phyloP scores from a whole-genome alignment of 2,888 invertebrate genomes.

The Osmoderma eremita region DNA sequence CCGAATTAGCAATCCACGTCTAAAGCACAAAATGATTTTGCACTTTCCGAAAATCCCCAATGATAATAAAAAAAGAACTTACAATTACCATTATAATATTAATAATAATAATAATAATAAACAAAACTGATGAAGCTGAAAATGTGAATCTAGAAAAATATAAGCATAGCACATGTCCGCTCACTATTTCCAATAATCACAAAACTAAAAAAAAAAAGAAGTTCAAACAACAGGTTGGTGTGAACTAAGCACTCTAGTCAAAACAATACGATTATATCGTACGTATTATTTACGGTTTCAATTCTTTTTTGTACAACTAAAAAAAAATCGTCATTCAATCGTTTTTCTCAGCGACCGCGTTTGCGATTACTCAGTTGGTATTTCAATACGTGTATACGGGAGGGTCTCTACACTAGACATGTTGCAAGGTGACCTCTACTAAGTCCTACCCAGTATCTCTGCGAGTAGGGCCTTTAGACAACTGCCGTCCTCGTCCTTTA shows the following conservation, averaged over 20 bases:
- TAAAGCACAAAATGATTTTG: no score
- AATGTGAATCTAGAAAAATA: conserved; percentile 55
- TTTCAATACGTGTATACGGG: no score
- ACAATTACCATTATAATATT: not conserved
- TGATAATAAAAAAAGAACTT: not conserved
- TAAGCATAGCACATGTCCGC: conserved; percentile 54
- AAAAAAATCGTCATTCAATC: no score
- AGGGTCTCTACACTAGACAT: no score
- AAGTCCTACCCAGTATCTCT: conserved; percentile 57
- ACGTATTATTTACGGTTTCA: no score
- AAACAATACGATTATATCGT: not conserved
- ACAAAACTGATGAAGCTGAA: conserved; percentile 28
- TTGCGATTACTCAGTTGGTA: no score
- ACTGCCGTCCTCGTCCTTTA: conserved; percentile 60
- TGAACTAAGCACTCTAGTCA: conserved; percentile 49
- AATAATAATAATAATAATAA: conserved; percentile 15
- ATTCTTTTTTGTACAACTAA: no score
- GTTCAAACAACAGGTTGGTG: conserved; percentile 47
- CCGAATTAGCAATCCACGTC: no score
- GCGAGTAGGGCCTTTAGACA: conserved; percentile 55
- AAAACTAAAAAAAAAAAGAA: conserved; percentile 21
- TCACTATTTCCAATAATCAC: conserved; percentile 25
- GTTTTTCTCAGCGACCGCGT: no score
- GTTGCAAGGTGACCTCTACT: conserved; percentile 23
- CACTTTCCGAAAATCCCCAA: not conserved